Base-by-base conservation (phyloP, 2,888 invertebrate genomes). In the Latrodectus hesperus region DNA sequence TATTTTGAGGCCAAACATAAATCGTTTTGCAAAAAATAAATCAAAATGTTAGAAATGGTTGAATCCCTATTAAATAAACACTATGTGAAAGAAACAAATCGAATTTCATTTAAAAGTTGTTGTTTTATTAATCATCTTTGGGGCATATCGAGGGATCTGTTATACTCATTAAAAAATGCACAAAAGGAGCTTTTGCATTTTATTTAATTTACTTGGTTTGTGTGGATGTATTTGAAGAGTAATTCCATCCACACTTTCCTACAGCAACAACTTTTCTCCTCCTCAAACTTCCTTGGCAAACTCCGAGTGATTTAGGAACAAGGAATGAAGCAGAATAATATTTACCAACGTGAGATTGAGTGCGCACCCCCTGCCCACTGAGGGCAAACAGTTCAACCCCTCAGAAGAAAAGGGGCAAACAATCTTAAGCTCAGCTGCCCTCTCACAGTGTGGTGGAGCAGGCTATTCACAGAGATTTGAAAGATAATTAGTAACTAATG, bases 231-330 rank as follows among this genome's bases (percentile, higher is more conserved):
- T 85, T 73, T 53, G 64, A 16, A 60, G 77, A 80, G 83, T 84
- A 76, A 65, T 70, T 79, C 12, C 88, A 88, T 55, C 83, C 80
- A 88, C 88, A 78, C 88, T 55, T 76, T 53, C 84, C 75, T 88
- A 88, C 88, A 84, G 88, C 88, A 82, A 84, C 83, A 80, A 73
- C 77, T 88, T 88, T 75, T n/a, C n/a, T n/a, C 76, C 64, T 67
- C 52, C 77, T 51, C 64, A 67, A 65, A 65, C 86, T 88, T 88
- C 88, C 88, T 88, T 84, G 88, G 83, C 88, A 83, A 80, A 88
- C 53, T 75, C 72, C 80, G 74, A 78, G 73, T 84, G 83, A 79
- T 86, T 81, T 88, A 88, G 88, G 88, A 88, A 88, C 88, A 80
- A 88, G 84, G 88, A 88, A 88, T 88, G 88, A 88, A 88, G 81